phyloP scores from a whole-genome alignment of 2,113 vertebrate genomes.

The Agelaius tricolor region DNA sequence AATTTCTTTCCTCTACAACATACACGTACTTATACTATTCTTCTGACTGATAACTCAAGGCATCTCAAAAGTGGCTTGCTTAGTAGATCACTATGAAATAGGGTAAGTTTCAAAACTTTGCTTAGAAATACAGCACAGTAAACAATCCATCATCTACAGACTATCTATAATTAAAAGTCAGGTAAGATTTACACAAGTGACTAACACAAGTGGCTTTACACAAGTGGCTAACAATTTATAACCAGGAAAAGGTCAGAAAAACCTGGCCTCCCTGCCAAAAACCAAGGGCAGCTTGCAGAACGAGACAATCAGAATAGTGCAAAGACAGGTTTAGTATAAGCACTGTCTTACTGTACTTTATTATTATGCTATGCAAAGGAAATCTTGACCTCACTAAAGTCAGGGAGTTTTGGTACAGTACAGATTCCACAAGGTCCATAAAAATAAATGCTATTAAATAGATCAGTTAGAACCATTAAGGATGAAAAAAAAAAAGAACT shows the following conservation, averaged over 20 bases:
- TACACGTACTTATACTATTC: neutral
- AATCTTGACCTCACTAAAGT: neutral
- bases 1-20: neutral
- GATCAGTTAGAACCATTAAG: neutral
- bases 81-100: neutral
- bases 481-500: neutral
- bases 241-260: neutral
- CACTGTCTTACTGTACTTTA: neutral
- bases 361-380: neutral
- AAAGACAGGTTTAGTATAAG: neutral
- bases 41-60: neutral
- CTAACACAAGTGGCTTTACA: neutral
- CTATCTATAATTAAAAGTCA: neutral
- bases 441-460: neutral
- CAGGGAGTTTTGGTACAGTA: neutral
- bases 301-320: neutral
- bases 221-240: neutral
- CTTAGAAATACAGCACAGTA: neutral
- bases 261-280: neutral
- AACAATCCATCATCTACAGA: neutral
- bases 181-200: neutral
- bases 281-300: neutral
- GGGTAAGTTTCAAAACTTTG: neutral
- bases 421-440: neutral
- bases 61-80: neutral